Evolutionary conservation across 2,797 vertebrate species (phyloP).

Genomic region (Falco cherrug): DNA sequence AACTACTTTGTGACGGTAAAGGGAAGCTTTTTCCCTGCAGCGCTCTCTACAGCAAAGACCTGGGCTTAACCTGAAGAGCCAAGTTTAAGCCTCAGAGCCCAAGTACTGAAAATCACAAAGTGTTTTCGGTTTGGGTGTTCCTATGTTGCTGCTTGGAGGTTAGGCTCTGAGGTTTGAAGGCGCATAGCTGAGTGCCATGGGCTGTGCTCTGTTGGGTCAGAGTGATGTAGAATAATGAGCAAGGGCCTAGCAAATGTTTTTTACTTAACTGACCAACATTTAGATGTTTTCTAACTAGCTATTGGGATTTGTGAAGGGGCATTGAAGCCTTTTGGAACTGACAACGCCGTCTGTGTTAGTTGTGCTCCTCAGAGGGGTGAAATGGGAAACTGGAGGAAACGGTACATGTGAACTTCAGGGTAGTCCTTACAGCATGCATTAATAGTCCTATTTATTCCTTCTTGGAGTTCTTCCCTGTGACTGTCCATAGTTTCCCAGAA

Average conservation of each 20-base stretch:
- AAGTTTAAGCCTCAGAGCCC: background rate
- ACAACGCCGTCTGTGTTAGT: background rate
- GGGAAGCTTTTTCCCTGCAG: background rate
- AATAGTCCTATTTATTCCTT: background rate
- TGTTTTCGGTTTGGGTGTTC: background rate
- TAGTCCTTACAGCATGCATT: background rate
- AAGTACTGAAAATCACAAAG: background rate
- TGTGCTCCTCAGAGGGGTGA: background rate
- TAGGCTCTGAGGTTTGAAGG: background rate
- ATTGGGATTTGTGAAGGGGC: background rate
- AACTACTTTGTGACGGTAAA: background rate
- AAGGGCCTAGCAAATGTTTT: background rate
- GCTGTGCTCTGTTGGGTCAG: background rate
- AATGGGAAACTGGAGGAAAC: background rate
- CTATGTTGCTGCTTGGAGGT: background rate
- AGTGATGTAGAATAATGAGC: background rate
- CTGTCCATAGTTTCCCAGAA: background rate
- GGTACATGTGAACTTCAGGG: rapidly evolving
- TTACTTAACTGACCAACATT: background rate
- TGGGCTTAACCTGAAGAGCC: background rate
- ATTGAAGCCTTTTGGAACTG: background rate
- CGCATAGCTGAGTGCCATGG: background rate
- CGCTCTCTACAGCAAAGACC: background rate
- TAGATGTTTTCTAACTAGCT: background rate
- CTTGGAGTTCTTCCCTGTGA: background rate